A percentile compares a stretch with the other conserved stretches of the same genome.
phyloP scores from a whole-genome alignment of 1,140 invertebrate species.

The Polypedilum pembai region DNA sequence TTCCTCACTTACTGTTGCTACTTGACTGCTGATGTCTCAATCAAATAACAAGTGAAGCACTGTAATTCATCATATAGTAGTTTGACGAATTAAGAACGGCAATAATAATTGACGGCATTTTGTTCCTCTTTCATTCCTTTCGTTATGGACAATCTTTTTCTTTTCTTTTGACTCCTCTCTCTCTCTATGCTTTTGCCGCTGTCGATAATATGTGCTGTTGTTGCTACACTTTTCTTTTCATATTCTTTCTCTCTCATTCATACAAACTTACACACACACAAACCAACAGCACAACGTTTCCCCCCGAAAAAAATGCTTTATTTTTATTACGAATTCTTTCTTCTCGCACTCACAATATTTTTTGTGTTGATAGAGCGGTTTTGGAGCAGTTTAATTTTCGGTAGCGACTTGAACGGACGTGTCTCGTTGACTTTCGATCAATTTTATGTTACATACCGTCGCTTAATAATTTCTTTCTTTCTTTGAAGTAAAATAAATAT shows the following conservation, averaged over 20 bases:
- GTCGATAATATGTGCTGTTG: neutral
- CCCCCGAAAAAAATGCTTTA: conserved; percentile 24
- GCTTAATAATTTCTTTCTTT: too few species aligned
- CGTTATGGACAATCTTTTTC: neutral
- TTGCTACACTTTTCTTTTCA: neutral
- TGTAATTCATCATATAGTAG: neutral
- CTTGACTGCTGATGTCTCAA: too few species aligned
- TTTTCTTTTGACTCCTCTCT: neutral
- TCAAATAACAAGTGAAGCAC: neutral
- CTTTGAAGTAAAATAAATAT: too few species aligned
- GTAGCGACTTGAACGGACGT: conserved; percentile 16
- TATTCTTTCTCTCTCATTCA: neutral
- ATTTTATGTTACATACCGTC: too few species aligned
- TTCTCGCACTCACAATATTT: conserved; percentile 21
- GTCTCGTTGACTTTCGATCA: neutral
- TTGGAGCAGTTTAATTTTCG: conserved; percentile 25
- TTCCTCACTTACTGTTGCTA: too few species aligned
- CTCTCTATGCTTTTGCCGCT: neutral
- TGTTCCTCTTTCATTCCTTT: neutral
- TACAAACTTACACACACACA: neutral
- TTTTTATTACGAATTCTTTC: conserved; percentile 17
- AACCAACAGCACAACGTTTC: neutral
- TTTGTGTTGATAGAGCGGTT: conserved; percentile 17
- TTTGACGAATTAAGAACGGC: conserved; percentile 8
- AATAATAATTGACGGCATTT: conserved; percentile 12